These are phyloP conservation scores for Dryobates pubescens DNA, from an alignment of 2,797 vertebrate species.

Conservation along the genomic window DNA sequence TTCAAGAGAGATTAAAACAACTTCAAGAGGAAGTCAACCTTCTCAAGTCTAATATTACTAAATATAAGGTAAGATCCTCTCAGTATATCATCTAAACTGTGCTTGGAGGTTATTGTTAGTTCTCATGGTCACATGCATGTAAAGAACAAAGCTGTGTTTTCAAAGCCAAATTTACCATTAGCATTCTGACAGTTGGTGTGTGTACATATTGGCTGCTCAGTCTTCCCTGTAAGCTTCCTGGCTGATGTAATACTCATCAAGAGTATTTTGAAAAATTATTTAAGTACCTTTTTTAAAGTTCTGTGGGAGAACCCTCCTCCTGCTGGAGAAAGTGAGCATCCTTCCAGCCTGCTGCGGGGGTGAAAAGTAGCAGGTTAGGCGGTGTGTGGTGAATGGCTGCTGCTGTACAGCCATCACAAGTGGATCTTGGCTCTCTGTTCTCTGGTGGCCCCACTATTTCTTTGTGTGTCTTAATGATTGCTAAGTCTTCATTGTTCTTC, in stretches of 20 bases:
- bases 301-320: neutral
- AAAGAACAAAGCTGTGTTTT: neutral
- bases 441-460: neutral
- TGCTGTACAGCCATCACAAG: neutral
- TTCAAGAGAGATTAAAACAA: constrained; percentile 93
- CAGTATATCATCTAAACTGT: neutral
- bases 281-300: neutral
- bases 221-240: neutral
- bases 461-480: neutral
- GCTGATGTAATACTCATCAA: neutral
- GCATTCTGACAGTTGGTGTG: neutral
- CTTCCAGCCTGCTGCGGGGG: neutral
- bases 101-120: neutral
- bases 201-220: neutral
- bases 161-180: neutral
- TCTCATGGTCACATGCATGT: neutral
- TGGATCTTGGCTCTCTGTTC: neutral
- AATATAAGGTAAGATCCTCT: constrained; percentile 90
- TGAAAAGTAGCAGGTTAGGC: neutral
- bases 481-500: neutral
- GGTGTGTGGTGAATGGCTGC: neutral
- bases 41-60: constrained; percentile 91
- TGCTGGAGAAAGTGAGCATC: neutral
- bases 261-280: neutral
- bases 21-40: constrained; percentile 93